A percentile compares a stretch with the other conserved stretches of the same genome.
Conservation (phyloP, 2,113 vertebrate genomes). For the Hemichromis elongatus region DNA sequence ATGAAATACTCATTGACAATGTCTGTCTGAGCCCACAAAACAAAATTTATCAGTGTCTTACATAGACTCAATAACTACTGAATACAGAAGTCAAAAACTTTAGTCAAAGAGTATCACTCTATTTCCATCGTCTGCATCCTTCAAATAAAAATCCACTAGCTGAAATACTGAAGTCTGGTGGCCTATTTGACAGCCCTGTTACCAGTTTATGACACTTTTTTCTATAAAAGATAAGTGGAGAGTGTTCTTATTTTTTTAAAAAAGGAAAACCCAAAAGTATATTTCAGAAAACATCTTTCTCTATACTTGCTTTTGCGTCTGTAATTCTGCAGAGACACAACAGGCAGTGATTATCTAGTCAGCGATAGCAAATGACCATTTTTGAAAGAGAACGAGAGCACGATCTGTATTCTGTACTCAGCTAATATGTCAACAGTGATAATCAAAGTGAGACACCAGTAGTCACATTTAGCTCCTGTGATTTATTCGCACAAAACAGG, state of each 20-base stretch:
- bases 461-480: conserved; percentile 45
- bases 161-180: not conserved
- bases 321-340: not conserved
- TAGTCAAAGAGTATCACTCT: not conserved
- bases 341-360: not conserved
- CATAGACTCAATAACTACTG: not conserved
- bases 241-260: not conserved
- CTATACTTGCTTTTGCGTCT: not conserved
- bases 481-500: conserved; percentile 59
- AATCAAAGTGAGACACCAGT: conserved; percentile 42
- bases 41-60: not conserved
- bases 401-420: conserved; percentile 34
- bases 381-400: not conserved
- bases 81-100: not conserved
- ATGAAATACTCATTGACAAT: not conserved
- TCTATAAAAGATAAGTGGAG: not conserved
- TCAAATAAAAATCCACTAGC: not conserved
- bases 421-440: conserved; percentile 44
- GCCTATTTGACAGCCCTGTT: not conserved
- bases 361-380: not conserved
- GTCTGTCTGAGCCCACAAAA: not conserved
- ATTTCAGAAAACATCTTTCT: not conserved
- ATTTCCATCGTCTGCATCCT: not conserved
- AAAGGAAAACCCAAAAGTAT: not conserved
- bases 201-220: not conserved